Base-by-base conservation (phyloP, 1,140 invertebrate genomes). In the Cephus cinctus region DNA sequence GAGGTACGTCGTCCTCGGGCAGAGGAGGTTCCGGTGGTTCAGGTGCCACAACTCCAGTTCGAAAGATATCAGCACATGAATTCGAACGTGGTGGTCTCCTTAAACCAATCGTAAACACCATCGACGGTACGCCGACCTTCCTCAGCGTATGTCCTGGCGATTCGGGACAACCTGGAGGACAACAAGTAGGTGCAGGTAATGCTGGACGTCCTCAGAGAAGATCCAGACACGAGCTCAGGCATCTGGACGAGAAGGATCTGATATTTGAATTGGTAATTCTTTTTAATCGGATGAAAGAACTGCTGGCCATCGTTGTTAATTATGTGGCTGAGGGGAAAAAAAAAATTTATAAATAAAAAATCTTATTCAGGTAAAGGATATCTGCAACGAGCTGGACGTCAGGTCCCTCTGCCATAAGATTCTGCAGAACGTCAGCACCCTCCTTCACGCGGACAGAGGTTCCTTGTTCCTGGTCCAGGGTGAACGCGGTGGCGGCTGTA, bases 1-100 rank as follows among this genome's bases (percentile, higher is more conserved):
- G 63, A 59, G 47, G 63, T 15, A 78, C 75, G 23, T 74, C 77
- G 40, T 76, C 77, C 23, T 83, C 84, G 18, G 78, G 85, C 27
- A 60, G 67, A n/a, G 59, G 56, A 9, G 67, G 61, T 2, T 54
- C 56, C 22, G 81, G 73, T 32, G 82, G 85, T 6, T 89, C 88
- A 0, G 91, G 91, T 3, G 88, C 90, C 8, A 89, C 91, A 36
- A 94, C 93, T 15, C 94, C 94, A 6, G 92, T 96, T 27, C 83
- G 94, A 44, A 97, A 96, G 79, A 95, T 97, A 63, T 96, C 93
- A 2, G 93, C 94, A 6, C 92, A 96, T 73, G 94, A 96, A 69
- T 97, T 97, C 69, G 94, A 96, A 71, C 83, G 90, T 2, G 92
- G 92, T 1, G 92, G 93, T 30, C 80, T 94, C 5, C 71, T 95